Conservation (phyloP, 2,888 invertebrate genomes). For the Asteroscopus sphinx region DNA sequence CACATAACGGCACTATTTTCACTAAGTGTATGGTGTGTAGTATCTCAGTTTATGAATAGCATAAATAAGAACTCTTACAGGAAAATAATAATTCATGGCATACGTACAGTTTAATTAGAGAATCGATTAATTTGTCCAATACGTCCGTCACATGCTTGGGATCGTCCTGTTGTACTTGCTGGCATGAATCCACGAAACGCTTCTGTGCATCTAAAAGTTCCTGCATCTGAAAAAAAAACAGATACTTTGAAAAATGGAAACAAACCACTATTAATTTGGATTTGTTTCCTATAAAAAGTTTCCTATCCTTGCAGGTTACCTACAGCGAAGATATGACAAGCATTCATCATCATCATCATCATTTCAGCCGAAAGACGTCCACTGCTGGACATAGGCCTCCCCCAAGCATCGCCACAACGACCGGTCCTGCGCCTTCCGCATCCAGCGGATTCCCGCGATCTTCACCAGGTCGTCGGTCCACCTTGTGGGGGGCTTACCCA, state of each 20-base stretch:
- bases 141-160: constrained; percentile 91
- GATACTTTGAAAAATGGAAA: no score
- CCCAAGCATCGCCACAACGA: no score
- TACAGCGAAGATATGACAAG: constrained; percentile 18
- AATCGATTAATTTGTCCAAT: constrained; percentile 91
- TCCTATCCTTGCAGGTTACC: constrained; percentile 11
- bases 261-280: background rate
- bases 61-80: constrained; percentile 50
- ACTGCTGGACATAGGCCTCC: no score
- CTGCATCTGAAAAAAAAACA: constrained; percentile 82
- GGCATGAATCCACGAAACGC: constrained; percentile 91
- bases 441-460: no score
- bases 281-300: background rate
- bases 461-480: no score
- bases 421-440: no score
- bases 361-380: no score
- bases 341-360: no score
- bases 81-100: constrained; percentile 49
- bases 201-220: constrained; percentile 91
- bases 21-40: no score
- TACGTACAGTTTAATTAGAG: constrained; percentile 91
- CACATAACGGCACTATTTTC: no score
- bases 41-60: constrained; percentile 27
- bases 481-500: no score
- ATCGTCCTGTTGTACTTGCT: constrained; percentile 91